phyloP scores from a whole-genome alignment of 2,113 vertebrate genomes.

The Zosterops borbonicus region DNA sequence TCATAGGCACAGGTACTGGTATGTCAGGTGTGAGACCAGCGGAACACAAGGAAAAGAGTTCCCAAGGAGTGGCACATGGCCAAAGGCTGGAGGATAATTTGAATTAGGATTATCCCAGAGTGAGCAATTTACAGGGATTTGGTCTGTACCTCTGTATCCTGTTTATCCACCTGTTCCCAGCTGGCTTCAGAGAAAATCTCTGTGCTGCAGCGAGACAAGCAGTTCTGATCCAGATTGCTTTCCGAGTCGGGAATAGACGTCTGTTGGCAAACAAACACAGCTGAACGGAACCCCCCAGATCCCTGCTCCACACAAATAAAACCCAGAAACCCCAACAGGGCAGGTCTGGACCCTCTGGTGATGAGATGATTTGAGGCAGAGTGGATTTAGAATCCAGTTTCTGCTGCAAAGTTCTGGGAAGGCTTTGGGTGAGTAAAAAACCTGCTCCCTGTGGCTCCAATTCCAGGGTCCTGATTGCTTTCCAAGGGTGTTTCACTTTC shows the following conservation, averaged over 20 bases:
- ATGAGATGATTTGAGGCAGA: not conserved
- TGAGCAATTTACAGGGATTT: slow-evolving; percentile 61
- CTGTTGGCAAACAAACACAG: slow-evolving; percentile 86
- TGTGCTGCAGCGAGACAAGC: slow-evolving; percentile 96
- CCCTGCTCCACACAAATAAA: not conserved
- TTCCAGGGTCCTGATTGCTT: not conserved
- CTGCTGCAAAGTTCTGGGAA: not conserved
- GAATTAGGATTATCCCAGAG: not conserved
- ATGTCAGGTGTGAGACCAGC: not conserved
- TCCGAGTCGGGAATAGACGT: slow-evolving; percentile 93
- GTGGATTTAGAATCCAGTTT: not conserved
- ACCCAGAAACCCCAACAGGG: not conserved
- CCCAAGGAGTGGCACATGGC: not conserved
- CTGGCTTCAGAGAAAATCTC: slow-evolving; percentile 98
- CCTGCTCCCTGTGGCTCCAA: not conserved
- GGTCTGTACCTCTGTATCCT: slow-evolving; percentile 92
- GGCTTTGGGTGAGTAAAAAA: not conserved
- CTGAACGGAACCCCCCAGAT: slow-evolving; percentile 70
- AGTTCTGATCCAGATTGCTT: slow-evolving; percentile 93
- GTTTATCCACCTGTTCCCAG: slow-evolving; percentile 99
- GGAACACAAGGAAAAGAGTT: not conserved
- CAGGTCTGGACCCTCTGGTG: not conserved
- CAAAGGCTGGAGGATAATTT: not conserved
- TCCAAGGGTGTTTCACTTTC: not conserved
- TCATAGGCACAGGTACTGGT: slow-evolving; percentile 42